Evolutionary conservation across 2,113 vertebrate species (phyloP).

Genomic region (Sturnira hondurensis): DNA sequence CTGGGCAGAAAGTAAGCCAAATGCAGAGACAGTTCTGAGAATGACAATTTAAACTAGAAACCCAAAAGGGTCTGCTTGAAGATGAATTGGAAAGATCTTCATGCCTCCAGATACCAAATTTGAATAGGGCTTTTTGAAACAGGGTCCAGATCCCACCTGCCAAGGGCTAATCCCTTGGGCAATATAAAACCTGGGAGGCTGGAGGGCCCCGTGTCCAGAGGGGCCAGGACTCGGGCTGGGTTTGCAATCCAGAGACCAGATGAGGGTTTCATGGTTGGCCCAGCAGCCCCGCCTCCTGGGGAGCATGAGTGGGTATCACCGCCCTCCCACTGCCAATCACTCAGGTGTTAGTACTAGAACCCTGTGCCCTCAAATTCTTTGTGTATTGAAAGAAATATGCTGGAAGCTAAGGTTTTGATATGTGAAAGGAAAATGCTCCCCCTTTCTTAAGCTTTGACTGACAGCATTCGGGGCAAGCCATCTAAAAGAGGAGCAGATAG

Average conservation of each 20-base stretch:
- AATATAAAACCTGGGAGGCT: background rate
- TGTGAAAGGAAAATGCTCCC: background rate
- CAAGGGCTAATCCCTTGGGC: fast-evolving
- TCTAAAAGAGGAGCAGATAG: background rate
- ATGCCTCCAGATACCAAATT: background rate
- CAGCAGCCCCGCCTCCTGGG: background rate
- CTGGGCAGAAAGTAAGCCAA: background rate
- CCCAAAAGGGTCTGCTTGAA: background rate
- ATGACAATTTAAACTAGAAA: background rate
- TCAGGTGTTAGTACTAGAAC: background rate
- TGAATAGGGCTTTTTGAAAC: background rate
- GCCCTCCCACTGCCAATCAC: background rate
- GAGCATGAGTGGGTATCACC: background rate
- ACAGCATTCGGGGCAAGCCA: background rate
- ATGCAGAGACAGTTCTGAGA: background rate
- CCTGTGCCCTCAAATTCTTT: background rate
- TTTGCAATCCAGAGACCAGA: background rate
- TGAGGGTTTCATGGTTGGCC: background rate
- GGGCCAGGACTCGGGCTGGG: background rate
- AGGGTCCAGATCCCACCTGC: background rate
- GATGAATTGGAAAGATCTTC: background rate
- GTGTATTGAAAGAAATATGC: background rate
- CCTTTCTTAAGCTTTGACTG: background rate
- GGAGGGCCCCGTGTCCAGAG: background rate
- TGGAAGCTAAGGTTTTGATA: background rate